Evolutionary conservation across 2,797 vertebrate genomes (phyloP), one percentile per base, ranked within the genome.

Genomic region (Okamejei kenojei): DNA sequence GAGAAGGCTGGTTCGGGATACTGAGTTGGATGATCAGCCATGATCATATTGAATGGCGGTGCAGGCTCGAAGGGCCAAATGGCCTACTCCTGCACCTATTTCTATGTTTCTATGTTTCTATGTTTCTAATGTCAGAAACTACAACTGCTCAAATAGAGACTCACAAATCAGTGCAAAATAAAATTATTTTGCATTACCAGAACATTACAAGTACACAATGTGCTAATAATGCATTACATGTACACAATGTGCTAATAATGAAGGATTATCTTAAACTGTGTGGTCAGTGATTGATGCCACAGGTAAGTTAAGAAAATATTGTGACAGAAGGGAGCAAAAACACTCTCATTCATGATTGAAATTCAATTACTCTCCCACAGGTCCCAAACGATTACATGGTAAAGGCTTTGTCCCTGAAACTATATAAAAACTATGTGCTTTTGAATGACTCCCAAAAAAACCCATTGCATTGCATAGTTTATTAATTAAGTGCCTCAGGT

Each of bases 381-480:
- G 84, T 15, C n/a, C 5, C 7, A 65, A 68, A 68, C 0, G 1
- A 63, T 92, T 58, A 38, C n/a, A 45, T 92, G 3, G 7, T 58
- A 45, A 54, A 38, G 5, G 90, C 7, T 92, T 74, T 71, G 45
- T 45, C 65, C 29, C 26, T 45, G 63, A 88, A 65, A 21, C n/a
- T 32, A 88, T 19, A 68, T 68, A 21, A n/a, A 88, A 88, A 26
- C 45, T 58, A 54, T 58, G 71, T 54, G 71, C 58, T 92, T 35
- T 54, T 29, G 90, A 74, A 92, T 92, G 68, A 58, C 4, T 92
- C 38, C 71, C 38, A 29, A 76, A 92, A 74, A 92, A 74, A 74
- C 2, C 2, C 38, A 76, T 76, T 73, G 13, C 13, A 7, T 35
- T 29, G 84, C 23, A 45, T 92, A 13, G 74, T 58, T 54, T 92